phyloP scores from a whole-genome alignment of 2,113 vertebrate genomes.

The Speoplatyrhinus poulsoni region DNA sequence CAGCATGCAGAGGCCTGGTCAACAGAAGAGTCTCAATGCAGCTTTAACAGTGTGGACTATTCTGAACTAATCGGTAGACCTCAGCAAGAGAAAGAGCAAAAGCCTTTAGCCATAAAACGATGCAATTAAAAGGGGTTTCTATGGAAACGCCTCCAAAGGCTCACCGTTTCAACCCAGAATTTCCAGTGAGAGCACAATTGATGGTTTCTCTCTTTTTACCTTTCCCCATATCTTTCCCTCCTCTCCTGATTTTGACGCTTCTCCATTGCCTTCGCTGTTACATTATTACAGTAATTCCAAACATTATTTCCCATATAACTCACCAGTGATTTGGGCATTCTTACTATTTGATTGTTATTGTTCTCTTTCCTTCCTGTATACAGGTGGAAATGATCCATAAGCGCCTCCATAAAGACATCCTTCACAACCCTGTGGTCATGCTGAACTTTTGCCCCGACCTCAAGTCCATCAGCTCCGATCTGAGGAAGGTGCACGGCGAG shows the following conservation, averaged over 20 bases:
- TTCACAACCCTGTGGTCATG: slow-evolving; percentile 92
- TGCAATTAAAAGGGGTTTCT: slow-evolving; percentile 69
- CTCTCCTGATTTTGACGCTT: background rate
- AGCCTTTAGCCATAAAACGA: slow-evolving; percentile 61
- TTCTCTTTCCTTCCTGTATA: slow-evolving; percentile 4
- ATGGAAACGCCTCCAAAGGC: slow-evolving; percentile 75
- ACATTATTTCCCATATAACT: background rate
- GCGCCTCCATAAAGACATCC: slow-evolving; percentile 91
- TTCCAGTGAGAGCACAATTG: slow-evolving; percentile 37
- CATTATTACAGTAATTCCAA: background rate
- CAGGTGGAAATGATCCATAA: slow-evolving; percentile 91
- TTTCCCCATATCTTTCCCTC: no score
- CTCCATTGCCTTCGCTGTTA: background rate
- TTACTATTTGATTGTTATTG: background rate
- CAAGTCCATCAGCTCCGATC: slow-evolving; percentile 76
- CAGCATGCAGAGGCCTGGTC: no score
- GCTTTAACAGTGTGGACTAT: slow-evolving; percentile 22
- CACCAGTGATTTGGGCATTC: background rate
- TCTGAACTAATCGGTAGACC: slow-evolving; percentile 60
- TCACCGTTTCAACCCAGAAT: slow-evolving; percentile 44
- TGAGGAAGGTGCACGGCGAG: slow-evolving; percentile 84
- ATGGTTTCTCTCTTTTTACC: no score
- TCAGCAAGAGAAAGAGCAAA: slow-evolving; percentile 49
- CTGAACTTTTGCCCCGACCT: slow-evolving; percentile 94
- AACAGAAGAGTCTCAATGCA: background rate